Conservation (phyloP, 2,797 vertebrate genomes). For the Etheostoma perlongum region DNA sequence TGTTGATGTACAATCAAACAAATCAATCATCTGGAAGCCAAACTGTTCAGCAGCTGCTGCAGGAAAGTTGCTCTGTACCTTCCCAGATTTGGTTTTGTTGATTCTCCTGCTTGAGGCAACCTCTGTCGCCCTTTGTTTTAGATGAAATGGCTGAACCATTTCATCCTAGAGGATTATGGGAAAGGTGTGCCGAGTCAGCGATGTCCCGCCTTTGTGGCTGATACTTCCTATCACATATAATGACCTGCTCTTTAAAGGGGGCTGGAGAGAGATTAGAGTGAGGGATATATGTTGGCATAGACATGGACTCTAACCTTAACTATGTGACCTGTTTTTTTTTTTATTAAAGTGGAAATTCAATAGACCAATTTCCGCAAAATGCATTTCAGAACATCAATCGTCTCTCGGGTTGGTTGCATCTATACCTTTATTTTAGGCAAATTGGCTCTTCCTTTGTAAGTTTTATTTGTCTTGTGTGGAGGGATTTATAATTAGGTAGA, state of each 20-base stretch:
- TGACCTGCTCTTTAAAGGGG: slow-evolving; percentile 44
- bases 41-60: slow-evolving; percentile 20
- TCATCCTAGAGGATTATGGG: slow-evolving; percentile 54
- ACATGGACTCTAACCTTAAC: slow-evolving; percentile 16
- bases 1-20: slow-evolving; percentile 54
- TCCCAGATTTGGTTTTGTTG: slow-evolving; percentile 19
- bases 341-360: slow-evolving; percentile 2
- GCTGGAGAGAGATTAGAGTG: slow-evolving; percentile 30
- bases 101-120: not conserved
- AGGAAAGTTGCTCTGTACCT: slow-evolving; percentile 3
- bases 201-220: slow-evolving; percentile 44
- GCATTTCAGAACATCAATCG: not conserved
- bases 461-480: slow-evolving; percentile 31
- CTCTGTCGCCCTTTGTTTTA: slow-evolving; percentile 32
- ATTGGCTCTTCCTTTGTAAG: not conserved
- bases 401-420: not conserved
- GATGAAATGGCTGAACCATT: slow-evolving; percentile 44
- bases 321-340: slow-evolving; percentile 1
- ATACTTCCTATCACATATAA: slow-evolving; percentile 49
- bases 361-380: not conserved
- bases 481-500: slow-evolving; percentile 32
- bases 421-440: not conserved
- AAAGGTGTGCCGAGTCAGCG: slow-evolving; percentile 56
- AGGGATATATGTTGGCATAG: slow-evolving; percentile 14
- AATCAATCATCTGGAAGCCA: slow-evolving; percentile 40